Base-by-base conservation (phyloP, 2,113 vertebrate genomes). In the Murina feae region DNA sequence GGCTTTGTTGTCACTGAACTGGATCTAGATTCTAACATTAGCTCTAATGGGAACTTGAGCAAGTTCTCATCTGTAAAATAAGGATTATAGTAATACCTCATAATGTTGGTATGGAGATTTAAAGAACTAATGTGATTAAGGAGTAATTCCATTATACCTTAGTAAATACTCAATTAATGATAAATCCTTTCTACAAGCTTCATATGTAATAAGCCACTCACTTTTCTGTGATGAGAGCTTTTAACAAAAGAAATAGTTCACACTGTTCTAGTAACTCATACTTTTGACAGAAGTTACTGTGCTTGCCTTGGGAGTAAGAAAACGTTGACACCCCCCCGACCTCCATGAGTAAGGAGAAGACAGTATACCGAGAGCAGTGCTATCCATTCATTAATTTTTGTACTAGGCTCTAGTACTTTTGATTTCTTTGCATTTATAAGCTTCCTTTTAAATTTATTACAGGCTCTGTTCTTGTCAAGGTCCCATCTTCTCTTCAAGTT, bases 401-500 rank as follows among this genome's bases (percentile, higher is more conserved):
- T 69, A 90, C 49, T 65, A 89, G n/a, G 35, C 17, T 39, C 9
- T 55, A 12, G 11, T 32, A 42, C 16, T 88, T 96, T 95, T 96
- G 39, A 87, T 92, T 69, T 94, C 53, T 66, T 66, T 84, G 87
- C 53, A 78, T 95, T 94, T 96, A 82, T 81, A 28, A 92, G 2
- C 23, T 97, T 90, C 95, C 37, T 13, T 86, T 96, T 95, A 32
- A 90, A 95, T 94, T 94, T 94, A 44, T 95, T 76, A 49, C 94
- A 99, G 99, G 99, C 68, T 98, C 97, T 47, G 98, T 99, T 97
- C 98, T 96, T 60, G 96, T 99, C 93, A 99, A 99, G 86, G 98
- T 99, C 21, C 98, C 99, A 18, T 97, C 98, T 37, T 99, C 98
- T 49, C 97, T 99, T 95, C 98, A 97, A 97, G 98, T 98, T 63